These are phyloP conservation scores for Plecotus auritus DNA, from an alignment of 2,113 vertebrate genomes.

Conservation along the genomic window DNA sequence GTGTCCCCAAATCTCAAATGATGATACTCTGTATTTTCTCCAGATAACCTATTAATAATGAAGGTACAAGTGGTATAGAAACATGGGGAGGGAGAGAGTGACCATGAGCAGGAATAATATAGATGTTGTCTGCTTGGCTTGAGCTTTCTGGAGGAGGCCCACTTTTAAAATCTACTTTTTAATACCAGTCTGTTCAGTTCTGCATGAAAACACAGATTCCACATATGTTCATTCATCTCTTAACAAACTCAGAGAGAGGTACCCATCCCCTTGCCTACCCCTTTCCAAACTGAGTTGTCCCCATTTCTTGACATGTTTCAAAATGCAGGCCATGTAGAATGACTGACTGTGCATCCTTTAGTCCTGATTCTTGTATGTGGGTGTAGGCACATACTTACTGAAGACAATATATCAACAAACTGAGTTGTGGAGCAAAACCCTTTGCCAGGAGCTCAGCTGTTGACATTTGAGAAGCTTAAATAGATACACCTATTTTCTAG, in stretches of 20 bases:
- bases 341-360: rapidly evolving
- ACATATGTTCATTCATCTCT: background rate
- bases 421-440: background rate
- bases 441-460: background rate
- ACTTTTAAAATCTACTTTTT: background rate
- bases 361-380: background rate
- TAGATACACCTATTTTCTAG: background rate
- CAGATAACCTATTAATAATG: background rate
- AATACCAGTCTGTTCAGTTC: background rate
- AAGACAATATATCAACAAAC: background rate
- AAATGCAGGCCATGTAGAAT: background rate
- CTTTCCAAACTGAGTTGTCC: background rate
- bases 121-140: background rate
- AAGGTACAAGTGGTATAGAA: background rate
- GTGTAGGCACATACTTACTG: background rate
- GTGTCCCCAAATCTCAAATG: background rate
- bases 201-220: background rate
- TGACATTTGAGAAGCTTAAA: background rate
- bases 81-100: too few relatives aligned
- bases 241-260: background rate
- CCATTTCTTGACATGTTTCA: background rate
- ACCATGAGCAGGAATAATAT: background rate
- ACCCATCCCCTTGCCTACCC: background rate
- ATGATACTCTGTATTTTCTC: background rate
- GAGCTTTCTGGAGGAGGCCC: background rate